Base-by-base conservation (phyloP, 2,888 invertebrate species). In the Cataglyphis rosenhaueri region DNA sequence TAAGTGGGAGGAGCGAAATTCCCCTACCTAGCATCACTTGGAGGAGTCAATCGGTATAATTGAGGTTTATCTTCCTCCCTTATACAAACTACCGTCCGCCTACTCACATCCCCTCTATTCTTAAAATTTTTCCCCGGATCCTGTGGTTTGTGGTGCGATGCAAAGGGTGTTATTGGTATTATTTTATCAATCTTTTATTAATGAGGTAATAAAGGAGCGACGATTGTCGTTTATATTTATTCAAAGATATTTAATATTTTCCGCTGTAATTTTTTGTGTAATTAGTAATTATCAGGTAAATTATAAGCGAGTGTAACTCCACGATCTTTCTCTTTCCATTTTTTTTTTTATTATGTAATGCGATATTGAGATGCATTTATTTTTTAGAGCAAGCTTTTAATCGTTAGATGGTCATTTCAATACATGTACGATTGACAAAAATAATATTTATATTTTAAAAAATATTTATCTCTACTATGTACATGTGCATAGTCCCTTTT, bases 1-100 rank as follows among this genome's bases (percentile, higher is more conserved):
- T 88, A 90, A 87, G 93, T 93, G 91, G 93, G 93, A 93, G 93
- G 93, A 94, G 93, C 92, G 82, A 91, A 88, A 89, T 88, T 87
- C 92, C 92, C 91, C 93, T 91, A 91, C 90, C 91, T 90, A 81
- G 86, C 91, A 89, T 89, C 92, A 88, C 91, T 84, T 38, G 85
- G 85, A 88, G 88, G 88, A 92, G 91, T 93, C 92, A 92, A 93
- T 93, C 92, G 92, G 89, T 86, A 91, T 93, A 93, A 93, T 93
- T 92, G 92, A 91, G 89, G 90, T 91, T 92, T 91, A 92, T 93
- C 92, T 92, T 86, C 88, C 89, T 90, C 91, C 89, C 91, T 92
- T 87, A 89, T 89, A 86, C 59, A 79, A 79, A 79, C 89, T 88
- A 86, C 85, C 88, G 78, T 85, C 86, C 86, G 86, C 86, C 89